Evolutionary conservation across 2,113 vertebrate species (phyloP).

Genomic region (Rana temporaria): DNA sequence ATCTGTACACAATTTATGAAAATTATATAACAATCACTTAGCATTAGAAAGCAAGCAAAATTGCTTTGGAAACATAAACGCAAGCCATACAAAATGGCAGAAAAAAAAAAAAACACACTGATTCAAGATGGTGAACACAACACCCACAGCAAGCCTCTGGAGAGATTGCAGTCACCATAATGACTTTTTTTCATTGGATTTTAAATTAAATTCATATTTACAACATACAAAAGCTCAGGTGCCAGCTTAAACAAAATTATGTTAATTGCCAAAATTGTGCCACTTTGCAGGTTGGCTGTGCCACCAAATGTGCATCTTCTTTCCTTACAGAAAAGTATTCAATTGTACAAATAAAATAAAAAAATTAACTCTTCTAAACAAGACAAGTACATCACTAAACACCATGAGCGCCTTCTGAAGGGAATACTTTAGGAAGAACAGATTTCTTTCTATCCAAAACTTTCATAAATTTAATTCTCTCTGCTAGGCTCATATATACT

Average conservation of each 20-base stretch:
- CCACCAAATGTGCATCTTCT: constrained; percentile 77
- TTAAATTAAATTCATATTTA: constrained; percentile 80
- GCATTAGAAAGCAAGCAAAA: constrained; percentile 78
- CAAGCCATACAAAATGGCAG: neutral
- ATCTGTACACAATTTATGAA: neutral
- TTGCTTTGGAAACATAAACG: constrained; percentile 70
- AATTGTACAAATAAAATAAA: constrained; percentile 72
- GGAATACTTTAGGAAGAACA: constrained; percentile 95
- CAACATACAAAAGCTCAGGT: constrained; percentile 94
- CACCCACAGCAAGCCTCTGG: neutral
- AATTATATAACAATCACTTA: constrained; percentile 79
- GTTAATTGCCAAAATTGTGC: constrained; percentile 70
- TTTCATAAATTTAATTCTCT: constrained; percentile 79
- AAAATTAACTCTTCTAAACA: constrained; percentile 88
- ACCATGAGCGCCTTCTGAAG: constrained; percentile 92
- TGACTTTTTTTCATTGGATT: constrained; percentile 19
- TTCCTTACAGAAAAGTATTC: constrained; percentile 59
- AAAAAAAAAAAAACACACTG: neutral
- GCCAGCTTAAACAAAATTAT: constrained; percentile 82
- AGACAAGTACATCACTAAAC: constrained; percentile 95
- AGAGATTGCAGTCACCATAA: constrained; percentile 10
- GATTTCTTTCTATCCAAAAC: constrained; percentile 83
- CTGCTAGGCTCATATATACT: constrained; percentile 75
- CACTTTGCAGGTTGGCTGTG: constrained; percentile 67
- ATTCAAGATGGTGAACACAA: constrained; percentile 11